phyloP scores from a whole-genome alignment of 1,140 invertebrate genomes.

The Aleiodes sp. region DNA sequence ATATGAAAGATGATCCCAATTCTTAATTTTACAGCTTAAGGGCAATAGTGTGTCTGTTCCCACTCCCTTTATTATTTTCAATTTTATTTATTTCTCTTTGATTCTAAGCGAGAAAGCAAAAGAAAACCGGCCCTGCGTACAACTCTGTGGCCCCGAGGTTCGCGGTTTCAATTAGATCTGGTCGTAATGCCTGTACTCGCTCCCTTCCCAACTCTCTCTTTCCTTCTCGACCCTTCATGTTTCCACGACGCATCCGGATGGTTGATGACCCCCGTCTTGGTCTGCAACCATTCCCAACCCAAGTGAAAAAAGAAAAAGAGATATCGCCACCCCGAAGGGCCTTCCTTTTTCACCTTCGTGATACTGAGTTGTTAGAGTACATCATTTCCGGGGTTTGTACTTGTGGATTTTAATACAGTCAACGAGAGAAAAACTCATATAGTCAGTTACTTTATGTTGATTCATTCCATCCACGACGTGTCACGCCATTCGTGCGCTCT shows the following conservation, averaged over 20 bases:
- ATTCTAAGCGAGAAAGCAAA: not conserved
- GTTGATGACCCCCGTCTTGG: constrained; percentile 45
- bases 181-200: constrained; percentile 42
- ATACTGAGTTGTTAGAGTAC: constrained; percentile 51
- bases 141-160: constrained; percentile 37
- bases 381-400: constrained; percentile 14
- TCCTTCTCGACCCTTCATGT: constrained; percentile 6
- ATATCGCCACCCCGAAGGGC: constrained; percentile 48
- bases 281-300: too few species aligned
- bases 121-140: not conserved
- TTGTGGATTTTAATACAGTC: not conserved
- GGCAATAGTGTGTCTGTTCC: not conserved
- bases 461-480: constrained; percentile 20
- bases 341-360: constrained; percentile 49
- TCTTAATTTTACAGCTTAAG: too few species aligned
- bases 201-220: not conserved
- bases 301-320: too few species aligned
- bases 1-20: too few species aligned
- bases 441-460: constrained; percentile 25
- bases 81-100: not conserved
- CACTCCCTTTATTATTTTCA: constrained; percentile 9
- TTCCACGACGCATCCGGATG: constrained; percentile 41
- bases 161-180: constrained; percentile 54
- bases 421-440: not conserved
- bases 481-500: constrained; percentile 29